These are phyloP conservation scores for Ophion ventricosus DNA, from an alignment of 2,888 invertebrate species.

Conservation along the genomic window DNA sequence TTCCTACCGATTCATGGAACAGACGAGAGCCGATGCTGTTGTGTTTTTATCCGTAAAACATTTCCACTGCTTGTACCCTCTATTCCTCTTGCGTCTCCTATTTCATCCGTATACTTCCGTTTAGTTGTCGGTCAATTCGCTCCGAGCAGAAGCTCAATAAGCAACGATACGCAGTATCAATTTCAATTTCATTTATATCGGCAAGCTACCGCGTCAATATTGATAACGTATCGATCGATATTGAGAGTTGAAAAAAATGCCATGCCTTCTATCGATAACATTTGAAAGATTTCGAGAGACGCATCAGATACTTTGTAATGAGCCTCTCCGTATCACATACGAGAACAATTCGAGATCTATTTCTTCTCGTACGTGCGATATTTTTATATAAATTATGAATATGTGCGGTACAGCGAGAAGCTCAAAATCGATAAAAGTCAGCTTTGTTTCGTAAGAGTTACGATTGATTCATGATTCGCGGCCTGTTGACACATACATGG, in stretches of 20 bases:
- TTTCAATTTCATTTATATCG: slow-evolving; percentile 6
- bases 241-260: not conserved
- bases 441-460: not conserved
- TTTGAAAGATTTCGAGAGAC: not conserved
- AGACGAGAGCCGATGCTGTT: slow-evolving; percentile 26
- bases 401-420: too few species aligned
- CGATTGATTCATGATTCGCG: not conserved
- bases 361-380: not conserved
- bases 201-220: not conserved
- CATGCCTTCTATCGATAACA: not conserved
- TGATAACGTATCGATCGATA: not conserved
- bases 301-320: not conserved
- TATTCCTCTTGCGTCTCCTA: slow-evolving; percentile 56
- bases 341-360: not conserved
- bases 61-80: slow-evolving; percentile 43
- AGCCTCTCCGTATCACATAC: not conserved
- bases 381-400: too few species aligned
- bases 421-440: not conserved
- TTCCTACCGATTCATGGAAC: slow-evolving; percentile 40
- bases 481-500: too few species aligned
- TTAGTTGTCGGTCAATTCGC: slow-evolving; percentile 37
- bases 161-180: slow-evolving; percentile 25
- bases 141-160: slow-evolving; percentile 12
- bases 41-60: slow-evolving; percentile 53
- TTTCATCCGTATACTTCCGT: slow-evolving; percentile 19